Conservation (phyloP, 2,797 vertebrate genomes). For the Mormyrops attenuatus region DNA sequence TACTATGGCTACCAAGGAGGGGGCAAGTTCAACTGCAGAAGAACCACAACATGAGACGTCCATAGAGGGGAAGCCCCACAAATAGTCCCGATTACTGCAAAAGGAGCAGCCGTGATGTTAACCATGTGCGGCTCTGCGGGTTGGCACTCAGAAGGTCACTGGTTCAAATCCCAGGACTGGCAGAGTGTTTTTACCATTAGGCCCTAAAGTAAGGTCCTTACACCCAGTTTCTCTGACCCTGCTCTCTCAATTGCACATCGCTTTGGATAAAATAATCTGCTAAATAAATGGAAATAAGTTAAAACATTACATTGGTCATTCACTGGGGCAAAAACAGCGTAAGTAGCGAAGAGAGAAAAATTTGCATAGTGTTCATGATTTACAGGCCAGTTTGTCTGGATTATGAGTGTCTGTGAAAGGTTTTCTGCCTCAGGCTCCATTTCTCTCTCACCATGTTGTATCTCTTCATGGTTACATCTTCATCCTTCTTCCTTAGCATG, state of each 20-base stretch:
- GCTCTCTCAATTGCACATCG: background rate
- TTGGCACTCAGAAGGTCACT: background rate
- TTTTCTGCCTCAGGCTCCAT: background rate
- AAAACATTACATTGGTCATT: background rate
- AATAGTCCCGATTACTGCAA: background rate
- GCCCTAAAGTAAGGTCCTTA: background rate
- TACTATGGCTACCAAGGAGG: background rate
- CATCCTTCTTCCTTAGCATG: slow-evolving; percentile 56
- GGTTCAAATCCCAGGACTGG: background rate
- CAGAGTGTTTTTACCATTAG: background rate
- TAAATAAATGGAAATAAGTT: background rate
- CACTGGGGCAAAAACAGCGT: background rate
- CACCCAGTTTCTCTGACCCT: background rate
- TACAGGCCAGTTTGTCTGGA: background rate
- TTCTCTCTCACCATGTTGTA: background rate
- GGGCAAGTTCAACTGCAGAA: background rate
- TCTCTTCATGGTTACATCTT: slow-evolving; percentile 53
- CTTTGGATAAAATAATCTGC: background rate
- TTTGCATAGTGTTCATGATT: background rate
- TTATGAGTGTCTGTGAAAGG: background rate
- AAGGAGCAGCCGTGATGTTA: background rate
- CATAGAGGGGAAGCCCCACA: background rate
- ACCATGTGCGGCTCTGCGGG: background rate
- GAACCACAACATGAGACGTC: background rate
- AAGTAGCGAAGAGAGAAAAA: background rate